These are phyloP conservation scores for Aquatica leii DNA, from an alignment of 2,888 invertebrate genomes.

Conservation along the genomic window DNA sequence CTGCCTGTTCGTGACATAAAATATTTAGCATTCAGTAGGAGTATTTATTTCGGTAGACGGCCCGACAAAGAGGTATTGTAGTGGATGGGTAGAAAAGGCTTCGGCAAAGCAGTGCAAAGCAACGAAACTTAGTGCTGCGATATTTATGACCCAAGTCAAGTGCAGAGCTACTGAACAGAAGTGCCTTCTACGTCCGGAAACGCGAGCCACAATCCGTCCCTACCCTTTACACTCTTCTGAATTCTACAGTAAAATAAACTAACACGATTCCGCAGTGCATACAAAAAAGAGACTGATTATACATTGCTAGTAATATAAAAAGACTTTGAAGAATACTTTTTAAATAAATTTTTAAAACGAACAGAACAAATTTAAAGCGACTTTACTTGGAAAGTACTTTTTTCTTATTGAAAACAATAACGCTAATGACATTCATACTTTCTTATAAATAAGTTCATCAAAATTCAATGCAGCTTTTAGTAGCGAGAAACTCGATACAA, in stretches of 20 bases:
- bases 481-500: slow-evolving; percentile 39
- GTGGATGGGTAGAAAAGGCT: slow-evolving; percentile 21
- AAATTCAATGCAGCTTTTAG: slow-evolving; percentile 41
- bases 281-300: slow-evolving; percentile 2
- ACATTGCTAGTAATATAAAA: too few species aligned
- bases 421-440: slow-evolving; percentile 35
- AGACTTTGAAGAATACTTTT: too few species aligned
- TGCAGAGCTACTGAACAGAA: slow-evolving; percentile 44
- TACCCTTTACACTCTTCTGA: slow-evolving; percentile 5
- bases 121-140: slow-evolving; percentile 40
- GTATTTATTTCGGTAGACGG: slow-evolving; percentile 25
- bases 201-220: slow-evolving; percentile 21
- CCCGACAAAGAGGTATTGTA: slow-evolving; percentile 11
- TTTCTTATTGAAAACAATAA: slow-evolving; percentile 20
- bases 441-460: slow-evolving; percentile 40
- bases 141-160: slow-evolving; percentile 46
- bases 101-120: slow-evolving; percentile 27
- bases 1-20: slow-evolving; percentile 14
- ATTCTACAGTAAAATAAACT: slow-evolving; percentile 16
- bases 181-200: slow-evolving; percentile 29
- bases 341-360: too few species aligned
- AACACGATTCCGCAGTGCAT: slow-evolving; percentile 1
- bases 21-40: slow-evolving; percentile 25
- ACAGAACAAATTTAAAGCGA: too few species aligned
- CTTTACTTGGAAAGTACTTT: too few species aligned